Evolutionary conservation across 1,140 invertebrate genomes (phyloP), one percentile per base, ranked within the genome.

Genomic region (Olivierus martensii): DNA sequence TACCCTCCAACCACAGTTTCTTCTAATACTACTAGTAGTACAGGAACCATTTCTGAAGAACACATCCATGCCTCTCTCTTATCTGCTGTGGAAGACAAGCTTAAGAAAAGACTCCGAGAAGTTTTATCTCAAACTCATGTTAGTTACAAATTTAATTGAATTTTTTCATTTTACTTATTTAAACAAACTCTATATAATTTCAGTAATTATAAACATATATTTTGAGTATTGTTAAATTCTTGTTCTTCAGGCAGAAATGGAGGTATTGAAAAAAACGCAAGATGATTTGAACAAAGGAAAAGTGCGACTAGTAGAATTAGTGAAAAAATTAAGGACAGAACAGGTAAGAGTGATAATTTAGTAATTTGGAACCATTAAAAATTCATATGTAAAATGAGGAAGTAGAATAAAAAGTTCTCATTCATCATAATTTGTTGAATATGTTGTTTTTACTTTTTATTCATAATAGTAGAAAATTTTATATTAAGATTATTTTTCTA

Each of bases 41-140:
- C 60, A 3, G 84, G 83, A 14, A 93, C 88, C 14, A 92, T 97
- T 42, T 87, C 89, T 41, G 88, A 95, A 64, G 90, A 94, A 65
- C 91, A 96, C 66, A 89, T 98, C 45, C 80, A 87, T 64, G 87
- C 84, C 41, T 97, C 93, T 21, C 71, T 99, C 10, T 68, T 96
- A 2, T 91, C 88, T 46, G 94, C 93, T 15, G 87, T 96, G 1
- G 88, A 94, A 71, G 92, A 98, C 66, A 95, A 94, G 73, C 66
- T 98, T 48, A 79, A 82, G 61, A 75, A 87, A 51, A 77, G 83
- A 53, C 74, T 97, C 42, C 81, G 85, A 56, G 93, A 98, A 66
- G 82, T 87, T 63, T 84, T 86, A 59, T 84, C 83, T 56, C 87
- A 93, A 67, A 79, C 84, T 59, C 68, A 71, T 59, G 68, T 71